phyloP scores from a whole-genome alignment of 2,113 vertebrate species.

The Lampris megalopsis region DNA sequence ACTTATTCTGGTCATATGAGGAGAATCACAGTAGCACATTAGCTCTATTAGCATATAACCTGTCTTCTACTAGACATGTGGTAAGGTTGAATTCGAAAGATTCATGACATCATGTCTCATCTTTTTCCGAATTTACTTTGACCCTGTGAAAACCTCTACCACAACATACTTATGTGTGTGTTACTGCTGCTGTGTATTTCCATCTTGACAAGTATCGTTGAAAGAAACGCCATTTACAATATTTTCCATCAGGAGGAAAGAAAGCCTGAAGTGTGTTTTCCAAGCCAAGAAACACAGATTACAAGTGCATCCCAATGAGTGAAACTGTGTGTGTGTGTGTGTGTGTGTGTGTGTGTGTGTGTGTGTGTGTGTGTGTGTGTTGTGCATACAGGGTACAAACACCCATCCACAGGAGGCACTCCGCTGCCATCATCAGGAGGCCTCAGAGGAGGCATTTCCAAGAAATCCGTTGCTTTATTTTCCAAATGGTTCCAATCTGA shows the following conservation, averaged over 20 bases:
- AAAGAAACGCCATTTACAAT: slow-evolving; percentile 44
- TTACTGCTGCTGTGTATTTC: slow-evolving; percentile 13
- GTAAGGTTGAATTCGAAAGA: no score
- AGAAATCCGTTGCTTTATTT: slow-evolving; percentile 68
- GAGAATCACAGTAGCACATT: no score
- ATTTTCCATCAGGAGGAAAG: slow-evolving; percentile 42
- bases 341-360: slow-evolving; percentile 2
- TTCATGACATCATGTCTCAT: no score
- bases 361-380: slow-evolving; percentile 22
- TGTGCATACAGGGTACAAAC: slow-evolving; percentile 40
- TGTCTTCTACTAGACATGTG: no score
- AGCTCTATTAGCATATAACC: no score
- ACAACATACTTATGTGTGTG: not conserved
- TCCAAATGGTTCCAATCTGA: slow-evolving; percentile 76
- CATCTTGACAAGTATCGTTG: slow-evolving; percentile 25
- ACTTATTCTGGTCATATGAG: no score
- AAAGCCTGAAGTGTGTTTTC: slow-evolving; percentile 57
- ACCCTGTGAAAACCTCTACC: no score
- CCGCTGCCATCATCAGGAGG: slow-evolving; percentile 74
- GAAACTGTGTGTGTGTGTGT: not conserved
- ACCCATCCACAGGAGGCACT: slow-evolving; percentile 63
- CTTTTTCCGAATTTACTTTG: no score
- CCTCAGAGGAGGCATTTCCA: slow-evolving; percentile 72
- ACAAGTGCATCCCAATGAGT: slow-evolving; percentile 36
- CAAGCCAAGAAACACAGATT: slow-evolving; percentile 49